Conservation (phyloP, 2,888 invertebrate species). For the Calliphora vomitoria region DNA sequence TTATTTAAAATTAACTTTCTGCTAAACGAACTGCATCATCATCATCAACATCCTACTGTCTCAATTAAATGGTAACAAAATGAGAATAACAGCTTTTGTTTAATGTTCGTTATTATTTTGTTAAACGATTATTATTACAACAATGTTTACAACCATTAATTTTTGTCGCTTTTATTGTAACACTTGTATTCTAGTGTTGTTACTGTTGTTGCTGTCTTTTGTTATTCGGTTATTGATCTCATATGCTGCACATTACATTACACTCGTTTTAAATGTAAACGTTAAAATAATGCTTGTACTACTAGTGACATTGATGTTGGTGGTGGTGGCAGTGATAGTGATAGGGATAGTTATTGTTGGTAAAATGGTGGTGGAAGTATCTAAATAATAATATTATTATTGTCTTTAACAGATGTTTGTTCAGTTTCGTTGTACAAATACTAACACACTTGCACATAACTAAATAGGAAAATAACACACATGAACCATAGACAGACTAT, state of each 20-base stretch:
- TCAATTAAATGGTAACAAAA: conserved; percentile 15
- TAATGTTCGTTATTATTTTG: conserved; percentile 42
- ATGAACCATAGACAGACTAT: conserved; percentile 21
- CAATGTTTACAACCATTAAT: conserved; percentile 55
- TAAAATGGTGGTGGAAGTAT: conserved; percentile 25
- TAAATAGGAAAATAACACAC: not conserved
- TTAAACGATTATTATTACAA: conserved; percentile 55
- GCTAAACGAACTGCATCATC: not conserved
- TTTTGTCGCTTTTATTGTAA: conserved; percentile 37
- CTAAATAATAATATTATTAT: conserved; percentile 44
- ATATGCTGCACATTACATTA: conserved; percentile 1
- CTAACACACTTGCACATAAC: not conserved
- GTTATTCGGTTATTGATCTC: conserved; percentile 63
- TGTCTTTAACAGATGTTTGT: conserved; percentile 60
- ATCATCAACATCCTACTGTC: not conserved
- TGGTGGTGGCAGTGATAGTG: not conserved
- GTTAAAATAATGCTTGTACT: not conserved
- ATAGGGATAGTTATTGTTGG: conserved; percentile 5
- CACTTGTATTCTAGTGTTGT: conserved; percentile 2
- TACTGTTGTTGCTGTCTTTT: conserved; percentile 18
- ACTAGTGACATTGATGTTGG: not conserved
- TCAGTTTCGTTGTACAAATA: not conserved
- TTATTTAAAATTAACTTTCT: not conserved
- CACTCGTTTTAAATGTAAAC: not conserved
- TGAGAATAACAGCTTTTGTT: conserved; percentile 31